A percentile compares a stretch with the other conserved stretches of the same genome.
phyloP scores from a whole-genome alignment of 1,140 invertebrate species.

The Drosophila tropicalis region DNA sequence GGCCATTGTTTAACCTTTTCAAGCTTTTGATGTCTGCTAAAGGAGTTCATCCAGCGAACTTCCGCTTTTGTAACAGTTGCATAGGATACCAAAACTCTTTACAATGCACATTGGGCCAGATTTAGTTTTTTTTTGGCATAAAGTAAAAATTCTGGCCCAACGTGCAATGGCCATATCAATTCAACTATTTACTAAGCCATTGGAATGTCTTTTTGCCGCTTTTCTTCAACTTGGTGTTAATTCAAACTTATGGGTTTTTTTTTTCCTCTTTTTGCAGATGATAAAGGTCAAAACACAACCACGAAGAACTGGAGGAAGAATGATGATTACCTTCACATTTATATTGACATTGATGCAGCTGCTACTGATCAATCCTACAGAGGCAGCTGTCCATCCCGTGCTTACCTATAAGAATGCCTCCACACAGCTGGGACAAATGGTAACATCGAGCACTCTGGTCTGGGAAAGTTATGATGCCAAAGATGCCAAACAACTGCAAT shows the following conservation, averaged over 20 bases:
- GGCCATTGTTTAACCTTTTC: constrained; percentile 62
- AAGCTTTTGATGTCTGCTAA: constrained; percentile 58
- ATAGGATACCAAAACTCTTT: background rate
- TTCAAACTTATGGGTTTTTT: background rate
- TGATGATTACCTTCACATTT: constrained; percentile 10
- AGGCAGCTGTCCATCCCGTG: constrained; percentile 61
- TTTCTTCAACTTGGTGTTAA: background rate
- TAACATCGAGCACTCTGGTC: constrained; percentile 86
- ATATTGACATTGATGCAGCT: constrained; percentile 41
- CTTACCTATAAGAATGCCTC: constrained; percentile 71
- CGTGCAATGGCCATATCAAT: no score
- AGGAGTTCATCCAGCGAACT: constrained; percentile 49
- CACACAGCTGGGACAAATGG: constrained; percentile 76
- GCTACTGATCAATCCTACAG: constrained; percentile 24
- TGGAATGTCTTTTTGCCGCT: background rate
- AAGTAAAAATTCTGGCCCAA: no score
- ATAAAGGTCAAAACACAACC: constrained; percentile 39
- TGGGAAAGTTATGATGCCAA: constrained; percentile 84
- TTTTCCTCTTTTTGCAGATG: constrained; percentile 44
- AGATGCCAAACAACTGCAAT: constrained; percentile 83
- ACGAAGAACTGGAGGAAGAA: constrained; percentile 33
- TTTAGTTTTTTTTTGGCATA: no score
- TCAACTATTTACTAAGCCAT: no score
- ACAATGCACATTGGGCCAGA: no score
- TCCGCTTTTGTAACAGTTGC: constrained; percentile 30